Base-by-base conservation (phyloP, 2,888 invertebrate genomes). In the Julus scanicus region DNA sequence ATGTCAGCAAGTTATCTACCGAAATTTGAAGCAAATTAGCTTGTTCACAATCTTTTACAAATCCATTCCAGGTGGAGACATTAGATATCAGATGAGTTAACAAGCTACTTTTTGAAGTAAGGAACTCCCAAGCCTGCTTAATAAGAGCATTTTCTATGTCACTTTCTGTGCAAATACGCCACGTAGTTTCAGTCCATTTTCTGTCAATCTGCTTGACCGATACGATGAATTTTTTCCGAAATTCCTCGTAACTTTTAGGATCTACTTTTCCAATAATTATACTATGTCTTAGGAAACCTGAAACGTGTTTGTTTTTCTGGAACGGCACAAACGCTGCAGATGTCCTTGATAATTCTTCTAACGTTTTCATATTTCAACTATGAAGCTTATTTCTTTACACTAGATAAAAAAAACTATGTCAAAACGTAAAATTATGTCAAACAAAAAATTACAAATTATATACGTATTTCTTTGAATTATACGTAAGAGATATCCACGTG, bases 131-230 rank as follows among this genome's bases (percentile, higher is more conserved):
- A 9, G 80, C 80, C 37, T 80, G 13, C 11, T 80, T 29, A 0
- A 80, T 13, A 80, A 80, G 80, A 13, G 80, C 80, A 37, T 37
- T 80, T 80, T 80, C 80, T 15, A 80, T 37, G 37, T 80, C 80
- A 13, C 37, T 80, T 80, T 80, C 80, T 13, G 80, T 15, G 13
- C 37, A 80, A 37, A 80, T 37, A 0, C 80, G 80, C 80, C 80
- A 80, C 3, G 13, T 37, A 13, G 80, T 80, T 11, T 15, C 29
- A 37, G 80, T 80, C 80, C 80, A 80, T 80, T 80, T 80, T 37
- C 15, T 37, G 80, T 80, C 80, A 37, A 80, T 80, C 37, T 80
- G 80, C 80, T 80, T 80, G 37, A 80, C 8, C 13, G 80, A 37
- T 80, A 37, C 15, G 80, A 0, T 37, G 80, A 37, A 80, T 11